These are phyloP conservation scores for Erannis defoliaria DNA, from an alignment of 2,888 invertebrate genomes.

Conservation along the genomic window DNA sequence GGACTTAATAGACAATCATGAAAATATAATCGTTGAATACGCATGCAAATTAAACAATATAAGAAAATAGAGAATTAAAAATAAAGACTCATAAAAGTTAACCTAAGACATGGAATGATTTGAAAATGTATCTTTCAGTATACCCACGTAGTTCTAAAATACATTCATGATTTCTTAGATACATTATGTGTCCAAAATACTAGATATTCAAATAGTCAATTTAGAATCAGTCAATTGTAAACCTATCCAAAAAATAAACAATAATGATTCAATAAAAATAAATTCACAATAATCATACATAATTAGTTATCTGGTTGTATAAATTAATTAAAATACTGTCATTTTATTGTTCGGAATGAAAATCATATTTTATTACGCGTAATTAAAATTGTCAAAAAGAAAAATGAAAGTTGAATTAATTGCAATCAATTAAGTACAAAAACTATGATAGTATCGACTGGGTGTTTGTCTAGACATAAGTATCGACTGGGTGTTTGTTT, in stretches of 20 bases:
- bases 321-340: constrained; percentile 83
- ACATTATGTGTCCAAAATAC: constrained; percentile 65
- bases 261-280: constrained; percentile 73
- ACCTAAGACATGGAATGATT: constrained; percentile 83
- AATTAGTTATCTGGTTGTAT: constrained; percentile 59
- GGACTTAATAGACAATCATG: constrained; percentile 57
- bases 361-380: constrained; percentile 60
- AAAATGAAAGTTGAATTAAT: constrained; percentile 79
- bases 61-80: constrained; percentile 74
- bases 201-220: constrained; percentile 67
- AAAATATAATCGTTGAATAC: constrained; percentile 61
- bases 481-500: constrained; percentile 58
- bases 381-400: constrained; percentile 75
- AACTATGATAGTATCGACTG: constrained; percentile 56
- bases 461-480: constrained; percentile 72
- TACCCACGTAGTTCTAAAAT: constrained; percentile 75
- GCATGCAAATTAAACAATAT: constrained; percentile 74
- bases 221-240: constrained; percentile 81
- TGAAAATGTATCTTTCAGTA: constrained; percentile 79
- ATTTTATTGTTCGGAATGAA: constrained; percentile 76
- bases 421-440: constrained; percentile 83
- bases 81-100: constrained; percentile 66
- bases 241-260: constrained; percentile 78
- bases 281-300: constrained; percentile 72
- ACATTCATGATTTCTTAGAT: constrained; percentile 72